Percentiles rank a stretch among this genome's conserved stretches.
Evolutionary conservation across 2,113 vertebrate genomes (phyloP).

Genomic region (Delphinapterus leucas): DNA sequence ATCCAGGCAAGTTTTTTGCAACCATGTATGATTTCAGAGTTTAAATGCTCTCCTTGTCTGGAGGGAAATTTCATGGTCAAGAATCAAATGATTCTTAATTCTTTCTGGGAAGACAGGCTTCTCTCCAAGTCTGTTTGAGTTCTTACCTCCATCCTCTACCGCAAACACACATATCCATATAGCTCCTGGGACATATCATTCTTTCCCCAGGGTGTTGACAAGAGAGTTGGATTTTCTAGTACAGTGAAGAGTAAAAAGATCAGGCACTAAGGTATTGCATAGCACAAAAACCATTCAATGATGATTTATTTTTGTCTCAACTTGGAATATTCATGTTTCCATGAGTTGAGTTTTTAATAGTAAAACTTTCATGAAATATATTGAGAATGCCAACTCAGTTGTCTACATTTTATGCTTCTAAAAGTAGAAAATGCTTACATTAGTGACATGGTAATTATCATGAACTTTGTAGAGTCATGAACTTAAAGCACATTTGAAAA

Average conservation of each 20-base stretch:
- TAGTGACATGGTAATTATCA: background rate
- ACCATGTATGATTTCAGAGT: conserved; percentile 46
- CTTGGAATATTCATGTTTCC: background rate
- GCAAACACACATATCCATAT: background rate
- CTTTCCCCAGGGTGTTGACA: background rate
- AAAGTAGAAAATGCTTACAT: background rate
- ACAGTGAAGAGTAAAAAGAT: background rate
- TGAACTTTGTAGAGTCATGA: background rate
- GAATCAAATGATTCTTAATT: conserved; percentile 52
- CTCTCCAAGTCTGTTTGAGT: background rate
- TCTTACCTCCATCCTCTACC: background rate
- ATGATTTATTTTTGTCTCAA: conserved; percentile 15
- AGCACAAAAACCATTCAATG: background rate
- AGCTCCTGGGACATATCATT: background rate
- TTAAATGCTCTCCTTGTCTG: conserved; percentile 55
- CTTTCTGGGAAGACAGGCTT: background rate
- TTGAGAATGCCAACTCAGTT: background rate
- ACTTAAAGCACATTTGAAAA: background rate
- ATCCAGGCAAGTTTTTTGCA: conserved; percentile 50
- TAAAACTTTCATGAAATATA: background rate
- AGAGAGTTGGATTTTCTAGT: background rate
- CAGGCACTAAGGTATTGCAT: background rate
- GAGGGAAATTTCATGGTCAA: conserved; percentile 56
- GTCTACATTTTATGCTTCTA: background rate
- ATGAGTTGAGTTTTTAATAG: background rate